These are phyloP conservation scores for Bombus breviceps DNA, from an alignment of 1,140 invertebrate genomes.

Conservation along the genomic window DNA sequence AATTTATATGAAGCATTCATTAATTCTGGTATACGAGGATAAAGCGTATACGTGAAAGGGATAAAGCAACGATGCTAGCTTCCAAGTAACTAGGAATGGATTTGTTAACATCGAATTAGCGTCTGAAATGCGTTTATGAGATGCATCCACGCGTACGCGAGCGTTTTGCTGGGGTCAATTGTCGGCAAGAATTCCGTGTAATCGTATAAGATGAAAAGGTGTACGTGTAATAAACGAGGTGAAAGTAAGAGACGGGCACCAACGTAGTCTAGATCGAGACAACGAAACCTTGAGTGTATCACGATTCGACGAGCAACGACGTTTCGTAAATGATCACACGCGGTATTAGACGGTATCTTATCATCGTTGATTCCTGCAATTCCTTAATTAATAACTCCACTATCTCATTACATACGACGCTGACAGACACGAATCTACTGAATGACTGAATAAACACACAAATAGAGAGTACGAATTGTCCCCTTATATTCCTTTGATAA, in stretches of 20 bases:
- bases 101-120: slow-evolving; percentile 43
- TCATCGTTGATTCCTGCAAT: background rate
- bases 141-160: slow-evolving; percentile 25
- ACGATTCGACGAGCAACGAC: background rate
- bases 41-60: slow-evolving; percentile 39
- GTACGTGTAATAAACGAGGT: slow-evolving; percentile 50
- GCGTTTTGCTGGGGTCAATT: slow-evolving; percentile 33
- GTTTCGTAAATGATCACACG: slow-evolving; percentile 32
- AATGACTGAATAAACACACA: background rate
- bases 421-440: background rate
- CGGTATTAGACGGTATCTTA: slow-evolving; percentile 8
- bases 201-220: slow-evolving; percentile 41
- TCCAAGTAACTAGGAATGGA: background rate
- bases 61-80: slow-evolving; percentile 1
- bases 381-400: slow-evolving; percentile 10
- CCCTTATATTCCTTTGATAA: background rate
- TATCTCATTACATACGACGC: background rate
- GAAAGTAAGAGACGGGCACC: slow-evolving; percentile 44
- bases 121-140: slow-evolving; percentile 33
- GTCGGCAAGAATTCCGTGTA: slow-evolving; percentile 37
- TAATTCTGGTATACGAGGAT: background rate
- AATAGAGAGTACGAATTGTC: background rate
- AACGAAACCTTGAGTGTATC: slow-evolving; percentile 40
- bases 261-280: slow-evolving; percentile 38
- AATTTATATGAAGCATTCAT: background rate